Evolutionary conservation across 1,140 invertebrate species (phyloP).

Genomic region (Drosophila suzukii): DNA sequence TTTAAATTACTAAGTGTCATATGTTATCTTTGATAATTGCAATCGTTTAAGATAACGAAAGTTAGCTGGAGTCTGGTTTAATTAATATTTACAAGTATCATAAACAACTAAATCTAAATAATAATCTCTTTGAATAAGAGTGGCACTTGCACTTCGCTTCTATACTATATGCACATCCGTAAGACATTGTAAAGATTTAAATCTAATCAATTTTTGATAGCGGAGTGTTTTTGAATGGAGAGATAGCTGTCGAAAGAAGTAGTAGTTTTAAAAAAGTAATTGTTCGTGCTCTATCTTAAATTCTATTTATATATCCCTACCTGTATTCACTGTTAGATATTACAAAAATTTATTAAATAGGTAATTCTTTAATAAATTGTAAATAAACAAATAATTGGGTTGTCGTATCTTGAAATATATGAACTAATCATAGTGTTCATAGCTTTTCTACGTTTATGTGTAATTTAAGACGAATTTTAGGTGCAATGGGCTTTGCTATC

Average conservation of each 20-base stretch:
- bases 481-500: background rate
- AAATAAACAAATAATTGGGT: too few species aligned
- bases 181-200: conserved; percentile 13
- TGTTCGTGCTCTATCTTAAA: too few species aligned
- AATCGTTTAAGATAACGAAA: background rate
- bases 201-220: conserved; percentile 17
- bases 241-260: background rate
- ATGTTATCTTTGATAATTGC: conserved; percentile 1
- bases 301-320: too few species aligned
- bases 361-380: too few species aligned
- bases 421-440: too few species aligned
- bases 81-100: conserved; percentile 1
- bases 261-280: background rate
- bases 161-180: conserved; percentile 11
- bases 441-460: background rate
- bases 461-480: background rate
- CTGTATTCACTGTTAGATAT: too few species aligned
- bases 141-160: conserved; percentile 4
- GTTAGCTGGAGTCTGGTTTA: background rate
- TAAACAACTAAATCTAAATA: conserved; percentile 15
- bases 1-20: background rate
- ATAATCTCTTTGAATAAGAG: background rate
- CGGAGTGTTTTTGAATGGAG: background rate
- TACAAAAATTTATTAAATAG: too few species aligned
- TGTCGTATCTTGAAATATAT: too few species aligned